Evolutionary conservation across 2,888 invertebrate genomes (phyloP), one percentile per base, ranked within the genome.

Genomic region (Corbicula japonica): DNA sequence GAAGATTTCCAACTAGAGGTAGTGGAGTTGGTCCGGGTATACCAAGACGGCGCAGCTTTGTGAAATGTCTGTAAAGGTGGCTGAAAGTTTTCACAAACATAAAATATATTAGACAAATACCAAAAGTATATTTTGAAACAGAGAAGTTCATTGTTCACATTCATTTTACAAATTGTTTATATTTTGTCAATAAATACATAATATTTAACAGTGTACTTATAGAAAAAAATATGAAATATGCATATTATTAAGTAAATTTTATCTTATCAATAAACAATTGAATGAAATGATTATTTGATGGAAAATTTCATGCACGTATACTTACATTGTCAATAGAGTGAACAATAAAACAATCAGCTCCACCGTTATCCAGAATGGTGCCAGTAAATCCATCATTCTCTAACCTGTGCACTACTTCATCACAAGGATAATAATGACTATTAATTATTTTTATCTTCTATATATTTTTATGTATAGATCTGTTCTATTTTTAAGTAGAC

Each of bases 1-100:
- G 52, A 15, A 71, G 38, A 28, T 68, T 77, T 35, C 76, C 77
- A 58, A 81, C 21, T 4, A 78, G 23, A 23, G 77, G 77, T 56
- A 50, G 44, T n/a, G 81, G 75, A 21, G 69, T 41, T 3, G 80
- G 80, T 34, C 80, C 80, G 15, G 76, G 72, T 5, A 80, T 68
- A 8, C 80, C 80, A 54, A 32, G 52, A 46, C 76, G 54, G 2
- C 44, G 56, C 26, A 80, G 41, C 58, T 50, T 66, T 12, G 76
- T 76, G 26, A 58, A 80, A 26, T 60, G 76, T 6, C 69, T 58
- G 38, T 75, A 71, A 10, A 80, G 56, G 21, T 50, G 48, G 28
- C 79, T 80, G 52, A 18, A 71, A 61, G 30, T 8, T 18, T 23
- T 52, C 15, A 41, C n/a, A 28, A 28, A 34, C 10, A 34, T 18